Percentiles rank a stretch among this genome's conserved stretches.
Evolutionary conservation across 2,797 vertebrate genomes (phyloP).

Genomic region (Chelmon rostratus): DNA sequence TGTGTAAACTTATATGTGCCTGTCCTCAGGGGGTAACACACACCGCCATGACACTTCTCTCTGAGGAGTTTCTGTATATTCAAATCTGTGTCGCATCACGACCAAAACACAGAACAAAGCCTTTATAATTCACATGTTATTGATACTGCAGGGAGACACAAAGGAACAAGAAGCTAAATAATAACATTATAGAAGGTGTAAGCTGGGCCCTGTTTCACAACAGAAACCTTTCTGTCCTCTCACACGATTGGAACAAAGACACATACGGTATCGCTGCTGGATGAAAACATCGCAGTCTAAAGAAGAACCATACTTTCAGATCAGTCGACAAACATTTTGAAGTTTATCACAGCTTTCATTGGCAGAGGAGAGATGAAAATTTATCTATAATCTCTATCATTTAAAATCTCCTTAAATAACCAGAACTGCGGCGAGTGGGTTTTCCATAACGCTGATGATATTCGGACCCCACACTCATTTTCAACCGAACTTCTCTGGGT

Average conservation of each 20-base stretch:
- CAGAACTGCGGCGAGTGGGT: constrained; percentile 10
- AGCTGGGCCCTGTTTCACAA: constrained; percentile 59
- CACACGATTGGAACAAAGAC: constrained; percentile 64
- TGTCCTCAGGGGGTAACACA: constrained; percentile 73
- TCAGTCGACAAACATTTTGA: neutral
- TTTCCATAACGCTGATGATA: constrained; percentile 32
- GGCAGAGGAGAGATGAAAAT: neutral
- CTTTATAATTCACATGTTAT: constrained; percentile 75
- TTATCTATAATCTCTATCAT: neutral
- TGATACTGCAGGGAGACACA: constrained; percentile 71
- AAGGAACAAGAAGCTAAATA: constrained; percentile 63
- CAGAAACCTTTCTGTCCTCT: constrained; percentile 69
- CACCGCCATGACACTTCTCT: constrained; percentile 67
- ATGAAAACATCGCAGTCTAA: neutral
- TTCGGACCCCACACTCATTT: neutral
- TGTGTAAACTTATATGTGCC: constrained; percentile 62
- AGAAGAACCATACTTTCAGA: constrained; percentile 1
- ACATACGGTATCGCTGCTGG: neutral
- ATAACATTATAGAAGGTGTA: constrained; percentile 68
- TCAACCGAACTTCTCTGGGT: constrained; percentile 27
- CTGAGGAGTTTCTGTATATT: constrained; percentile 72
- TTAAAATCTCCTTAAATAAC: neutral
- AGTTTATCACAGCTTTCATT: neutral
- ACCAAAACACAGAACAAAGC: constrained; percentile 76
- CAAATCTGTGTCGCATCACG: constrained; percentile 72